Conservation (phyloP, 2,888 invertebrate species). For the Galerucella calmariensis region DNA sequence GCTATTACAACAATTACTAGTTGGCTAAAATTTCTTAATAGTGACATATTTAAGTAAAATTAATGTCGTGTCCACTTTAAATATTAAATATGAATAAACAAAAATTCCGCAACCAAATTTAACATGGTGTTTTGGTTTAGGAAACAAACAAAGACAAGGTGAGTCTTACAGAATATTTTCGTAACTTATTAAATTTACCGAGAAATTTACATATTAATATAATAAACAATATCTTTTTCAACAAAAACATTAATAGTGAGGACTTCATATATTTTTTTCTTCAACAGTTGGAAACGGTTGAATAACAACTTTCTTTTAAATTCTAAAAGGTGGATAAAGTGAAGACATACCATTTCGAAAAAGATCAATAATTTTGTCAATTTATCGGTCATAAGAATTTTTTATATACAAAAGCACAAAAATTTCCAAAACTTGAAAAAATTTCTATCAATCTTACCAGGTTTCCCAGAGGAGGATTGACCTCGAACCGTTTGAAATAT, state of each 20-base stretch:
- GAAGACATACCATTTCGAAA: too few relatives aligned
- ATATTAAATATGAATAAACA: not conserved
- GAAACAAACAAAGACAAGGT: not conserved
- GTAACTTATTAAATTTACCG: not conserved
- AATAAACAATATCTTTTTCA: not conserved
- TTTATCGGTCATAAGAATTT: too few relatives aligned
- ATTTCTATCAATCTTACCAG: too few relatives aligned
- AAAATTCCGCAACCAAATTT: not conserved
- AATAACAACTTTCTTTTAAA: not conserved
- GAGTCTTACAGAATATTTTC: slow-evolving; percentile 5
- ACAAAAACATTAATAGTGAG: too few relatives aligned
- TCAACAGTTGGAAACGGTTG: not conserved
- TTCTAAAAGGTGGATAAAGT: not conserved
- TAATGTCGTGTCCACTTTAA: not conserved
- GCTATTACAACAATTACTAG: not conserved
- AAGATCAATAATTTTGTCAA: too few relatives aligned
- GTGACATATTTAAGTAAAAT: not conserved
- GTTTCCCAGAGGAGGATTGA: too few relatives aligned
- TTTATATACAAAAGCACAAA: too few relatives aligned
- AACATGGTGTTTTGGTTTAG: not conserved
- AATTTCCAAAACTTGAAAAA: too few relatives aligned
- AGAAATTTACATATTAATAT: not conserved
- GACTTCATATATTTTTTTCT: not conserved
- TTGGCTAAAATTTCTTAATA: not conserved
- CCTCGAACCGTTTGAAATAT: too few relatives aligned